Evolutionary conservation across 2,888 invertebrate species (phyloP).

Genomic region (Ichneumoninae sp.): DNA sequence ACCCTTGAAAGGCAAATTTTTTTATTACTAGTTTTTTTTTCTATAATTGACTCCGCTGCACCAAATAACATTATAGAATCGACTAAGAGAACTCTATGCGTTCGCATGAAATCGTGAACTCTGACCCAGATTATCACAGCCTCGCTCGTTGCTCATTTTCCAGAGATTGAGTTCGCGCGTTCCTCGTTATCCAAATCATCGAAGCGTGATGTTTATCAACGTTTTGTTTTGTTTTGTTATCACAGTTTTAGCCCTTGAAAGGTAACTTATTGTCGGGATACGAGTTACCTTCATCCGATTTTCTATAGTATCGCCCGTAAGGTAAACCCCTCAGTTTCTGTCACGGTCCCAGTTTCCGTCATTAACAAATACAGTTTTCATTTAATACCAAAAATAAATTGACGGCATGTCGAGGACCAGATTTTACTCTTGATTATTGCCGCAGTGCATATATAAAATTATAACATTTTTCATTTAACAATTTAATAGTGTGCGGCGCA

Average conservation of each 20-base stretch:
- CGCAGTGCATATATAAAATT: no score
- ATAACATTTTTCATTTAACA: no score
- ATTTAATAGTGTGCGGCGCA: no score
- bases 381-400: no score
- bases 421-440: no score
- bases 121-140: not conserved
- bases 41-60: not conserved
- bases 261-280: not conserved
- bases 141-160: constrained; percentile 9
- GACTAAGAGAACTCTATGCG: constrained; percentile 10
- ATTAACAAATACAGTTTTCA: no score
- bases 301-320: not conserved
- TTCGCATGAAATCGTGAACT: constrained; percentile 13
- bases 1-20: no score
- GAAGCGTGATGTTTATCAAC: constrained; percentile 20
- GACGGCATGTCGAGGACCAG: no score
- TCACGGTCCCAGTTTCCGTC: no score
- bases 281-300: not conserved
- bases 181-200: constrained; percentile 57
- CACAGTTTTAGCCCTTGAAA: not conserved
- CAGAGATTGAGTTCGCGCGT: not conserved
- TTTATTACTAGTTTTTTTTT: not conserved
- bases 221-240: not conserved
- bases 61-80: not conserved
- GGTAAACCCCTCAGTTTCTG: no score